Percentiles rank a stretch among this genome's conserved stretches.
phyloP scores from a whole-genome alignment of 23 tunicate species.

The Halocynthia roretzi region DNA sequence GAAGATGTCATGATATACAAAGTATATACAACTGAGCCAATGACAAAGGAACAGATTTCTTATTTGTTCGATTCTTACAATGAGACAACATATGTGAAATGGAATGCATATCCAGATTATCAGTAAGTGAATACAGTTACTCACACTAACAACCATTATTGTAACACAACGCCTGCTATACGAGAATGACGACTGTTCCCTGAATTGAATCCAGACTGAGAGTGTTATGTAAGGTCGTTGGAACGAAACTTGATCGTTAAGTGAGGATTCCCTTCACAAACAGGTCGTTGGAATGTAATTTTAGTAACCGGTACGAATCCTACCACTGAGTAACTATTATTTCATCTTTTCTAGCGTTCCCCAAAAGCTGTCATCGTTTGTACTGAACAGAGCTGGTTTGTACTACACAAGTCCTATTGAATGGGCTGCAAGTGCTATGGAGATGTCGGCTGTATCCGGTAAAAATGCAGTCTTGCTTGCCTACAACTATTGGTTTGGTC shows the following conservation, averaged over 20 bases:
- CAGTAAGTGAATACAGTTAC: slow-evolving; percentile 31
- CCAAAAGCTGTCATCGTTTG: slow-evolving; percentile 25
- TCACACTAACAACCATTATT: neutral
- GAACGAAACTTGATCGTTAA: too few species aligned
- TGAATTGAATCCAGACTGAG: too few species aligned
- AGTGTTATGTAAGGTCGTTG: too few species aligned
- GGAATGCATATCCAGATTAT: slow-evolving; percentile 73
- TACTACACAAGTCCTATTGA: slow-evolving; percentile 86
- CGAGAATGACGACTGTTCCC: too few species aligned
- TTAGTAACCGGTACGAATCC: too few species aligned
- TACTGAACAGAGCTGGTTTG: slow-evolving; percentile 45
- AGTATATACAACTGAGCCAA: slow-evolving; percentile 54
- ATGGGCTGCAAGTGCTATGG: slow-evolving; percentile 87
- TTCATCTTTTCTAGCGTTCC: too few species aligned
- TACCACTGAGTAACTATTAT: too few species aligned
- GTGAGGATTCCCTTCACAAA: too few species aligned
- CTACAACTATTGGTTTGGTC: slow-evolving; percentile 72
- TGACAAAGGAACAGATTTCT: slow-evolving; percentile 44
- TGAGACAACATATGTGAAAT: slow-evolving; percentile 28
- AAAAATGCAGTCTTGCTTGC: slow-evolving; percentile 80
- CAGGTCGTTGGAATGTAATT: too few species aligned
- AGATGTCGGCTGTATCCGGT: slow-evolving; percentile 76
- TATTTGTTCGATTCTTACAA: slow-evolving; percentile 40
- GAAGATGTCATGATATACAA: slow-evolving; percentile 46
- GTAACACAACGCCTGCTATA: too few species aligned